Evolutionary conservation across 2,797 vertebrate genomes (phyloP).

Genomic region (Scyliorhinus canicula): DNA sequence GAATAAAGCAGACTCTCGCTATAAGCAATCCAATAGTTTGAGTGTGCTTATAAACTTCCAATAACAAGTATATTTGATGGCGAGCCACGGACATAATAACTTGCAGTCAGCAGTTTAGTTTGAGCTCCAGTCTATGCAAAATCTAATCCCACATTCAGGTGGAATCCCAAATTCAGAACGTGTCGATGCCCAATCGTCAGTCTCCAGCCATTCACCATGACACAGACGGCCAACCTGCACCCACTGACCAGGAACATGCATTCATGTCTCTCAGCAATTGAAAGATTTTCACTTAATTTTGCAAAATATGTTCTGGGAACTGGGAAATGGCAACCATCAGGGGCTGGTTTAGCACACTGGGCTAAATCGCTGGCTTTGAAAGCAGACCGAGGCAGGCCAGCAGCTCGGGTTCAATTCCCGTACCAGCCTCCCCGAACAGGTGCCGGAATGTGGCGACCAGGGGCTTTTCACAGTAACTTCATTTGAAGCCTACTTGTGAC

Average conservation of each 20-base stretch:
- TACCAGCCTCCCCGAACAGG: no score
- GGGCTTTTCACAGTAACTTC: no score
- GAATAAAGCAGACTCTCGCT: background rate
- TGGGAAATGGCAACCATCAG: no score
- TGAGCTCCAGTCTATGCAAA: background rate
- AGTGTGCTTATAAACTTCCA: background rate
- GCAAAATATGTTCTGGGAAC: no score
- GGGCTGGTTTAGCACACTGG: no score
- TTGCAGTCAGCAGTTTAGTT: no score
- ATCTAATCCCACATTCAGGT: background rate
- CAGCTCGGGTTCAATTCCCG: no score
- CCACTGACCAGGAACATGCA: background rate
- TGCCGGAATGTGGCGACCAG: no score
- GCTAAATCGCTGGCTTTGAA: no score
- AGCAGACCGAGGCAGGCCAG: no score
- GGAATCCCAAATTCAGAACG: background rate
- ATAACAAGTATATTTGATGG: background rate
- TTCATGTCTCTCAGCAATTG: background rate
- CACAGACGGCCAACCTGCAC: background rate
- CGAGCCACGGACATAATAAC: background rate
- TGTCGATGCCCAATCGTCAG: background rate
- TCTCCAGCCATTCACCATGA: background rate
- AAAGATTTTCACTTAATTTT: background rate
- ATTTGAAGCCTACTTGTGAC: no score
- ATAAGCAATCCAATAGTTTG: background rate